Base-by-base conservation (phyloP, 2,888 invertebrate genomes). In the Agrilus cyanescens region DNA sequence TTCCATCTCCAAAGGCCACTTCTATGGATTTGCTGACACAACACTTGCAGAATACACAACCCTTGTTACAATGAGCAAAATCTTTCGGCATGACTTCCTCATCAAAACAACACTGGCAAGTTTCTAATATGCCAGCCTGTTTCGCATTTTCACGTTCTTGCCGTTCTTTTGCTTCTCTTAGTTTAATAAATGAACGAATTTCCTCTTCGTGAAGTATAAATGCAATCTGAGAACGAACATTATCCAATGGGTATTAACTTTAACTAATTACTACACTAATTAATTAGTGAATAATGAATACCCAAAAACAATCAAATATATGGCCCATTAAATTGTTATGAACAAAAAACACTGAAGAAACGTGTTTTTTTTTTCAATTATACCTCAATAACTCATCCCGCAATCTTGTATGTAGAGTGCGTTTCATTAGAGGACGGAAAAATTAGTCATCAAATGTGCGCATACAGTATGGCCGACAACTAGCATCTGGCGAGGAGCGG, bases 61-160 rank as follows among this genome's bases (percentile, higher is more conserved):
- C 56, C n/a, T 58, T 56, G 33, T 50, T 56, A 44, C 66, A 66
- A 42, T 55, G 56, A 43, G 56, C 61, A 46, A 59, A 60, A 40
- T 65, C 69, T 47, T 67, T 66, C 2, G 63, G 63, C 13, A 74
- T 57, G 25, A 70, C 54, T 48, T 76, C 74, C 37, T 71, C 70
- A 37, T 73, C 72, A 47, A 49, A 76, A 50, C 79, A 78, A 53
- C 74, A 73, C 18, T 60, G 60, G 56, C 79, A 79, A 4, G 56
- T 60, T 50, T 62, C 57, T 6, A 66, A 44, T 30, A 62, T 49
- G 31, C 59, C 57, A 32, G 67, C 54, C 41, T 53, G 47, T 37
- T 51, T 57, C 48, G 69, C 64, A 10, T 10, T 10, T 25, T 25
- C 25, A 8, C 25, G 25, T 25, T 25, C 25, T 4, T 25, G 25